Conservation (phyloP, 2,888 invertebrate genomes). For the Abscondita cerata region DNA sequence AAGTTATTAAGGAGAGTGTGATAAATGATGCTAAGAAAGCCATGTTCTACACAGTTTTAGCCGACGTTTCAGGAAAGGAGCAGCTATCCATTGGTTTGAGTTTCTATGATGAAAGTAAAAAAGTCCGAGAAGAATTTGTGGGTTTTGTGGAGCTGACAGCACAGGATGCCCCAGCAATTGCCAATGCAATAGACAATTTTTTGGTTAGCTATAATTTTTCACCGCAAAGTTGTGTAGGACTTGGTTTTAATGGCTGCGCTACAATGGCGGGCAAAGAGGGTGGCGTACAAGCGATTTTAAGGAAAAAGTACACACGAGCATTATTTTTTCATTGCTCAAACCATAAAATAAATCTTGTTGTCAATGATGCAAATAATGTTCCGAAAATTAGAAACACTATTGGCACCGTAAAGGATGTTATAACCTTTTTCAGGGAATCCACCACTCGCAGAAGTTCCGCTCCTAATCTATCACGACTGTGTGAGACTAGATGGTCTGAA, state of each 20-base stretch:
- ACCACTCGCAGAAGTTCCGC: not conserved
- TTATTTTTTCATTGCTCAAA: slow-evolving; percentile 30
- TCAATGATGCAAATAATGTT: slow-evolving; percentile 43
- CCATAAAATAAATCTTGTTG: slow-evolving; percentile 44
- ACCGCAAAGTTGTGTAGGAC: slow-evolving; percentile 31
- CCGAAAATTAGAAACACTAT: slow-evolving; percentile 42
- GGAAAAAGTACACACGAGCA: slow-evolving; percentile 36
- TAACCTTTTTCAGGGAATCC: slow-evolving; percentile 13
- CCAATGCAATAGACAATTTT: no score
- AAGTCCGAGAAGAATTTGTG: no score
- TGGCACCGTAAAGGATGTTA: slow-evolving; percentile 21
- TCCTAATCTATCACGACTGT: not conserved
- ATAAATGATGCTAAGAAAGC: not conserved
- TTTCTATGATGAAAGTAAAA: no score
- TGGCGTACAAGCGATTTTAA: slow-evolving; percentile 40
- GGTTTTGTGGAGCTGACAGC: not conserved
- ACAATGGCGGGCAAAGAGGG: slow-evolving; percentile 42
- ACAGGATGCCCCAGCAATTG: not conserved
- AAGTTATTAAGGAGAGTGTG: no score
- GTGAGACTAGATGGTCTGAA: slow-evolving; percentile 6
- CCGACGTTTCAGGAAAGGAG: not conserved
- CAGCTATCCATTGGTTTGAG: not conserved
- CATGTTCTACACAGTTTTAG: no score
- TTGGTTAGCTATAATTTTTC: not conserved
- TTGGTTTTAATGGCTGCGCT: slow-evolving; percentile 45